Evolutionary conservation across 1,140 invertebrate genomes (phyloP).

Genomic region (Contarinia nasturtii): DNA sequence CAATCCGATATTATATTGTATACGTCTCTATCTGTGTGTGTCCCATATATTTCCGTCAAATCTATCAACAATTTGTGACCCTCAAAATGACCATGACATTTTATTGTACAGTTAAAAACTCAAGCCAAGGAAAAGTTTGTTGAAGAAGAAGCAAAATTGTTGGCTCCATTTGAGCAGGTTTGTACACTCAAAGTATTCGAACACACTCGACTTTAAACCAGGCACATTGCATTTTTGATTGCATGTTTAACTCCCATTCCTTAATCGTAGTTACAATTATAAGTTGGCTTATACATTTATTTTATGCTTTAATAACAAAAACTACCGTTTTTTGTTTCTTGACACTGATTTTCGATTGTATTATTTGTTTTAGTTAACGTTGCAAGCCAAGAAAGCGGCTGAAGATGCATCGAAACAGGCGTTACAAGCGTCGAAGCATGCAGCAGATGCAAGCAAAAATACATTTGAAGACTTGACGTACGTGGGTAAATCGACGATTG

Average conservation of each 20-base stretch:
- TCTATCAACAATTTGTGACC: slow-evolving; percentile 4
- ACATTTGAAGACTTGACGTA: slow-evolving; percentile 74
- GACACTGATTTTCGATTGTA: background rate
- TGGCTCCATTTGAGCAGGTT: slow-evolving; percentile 58
- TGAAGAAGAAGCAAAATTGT: slow-evolving; percentile 45
- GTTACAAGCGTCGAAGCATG: slow-evolving; percentile 68
- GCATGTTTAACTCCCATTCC: too few species aligned
- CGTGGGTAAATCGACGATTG: slow-evolving; percentile 67
- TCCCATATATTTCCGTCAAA: too few species aligned
- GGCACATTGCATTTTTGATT: too few species aligned
- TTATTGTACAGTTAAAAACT: slow-evolving; percentile 30
- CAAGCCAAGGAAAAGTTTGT: slow-evolving; percentile 47
- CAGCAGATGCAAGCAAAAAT: slow-evolving; percentile 69
- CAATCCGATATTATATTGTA: too few species aligned
- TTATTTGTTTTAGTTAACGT: slow-evolving; percentile 46
- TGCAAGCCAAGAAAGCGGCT: slow-evolving; percentile 73
- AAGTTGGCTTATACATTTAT: too few species aligned
- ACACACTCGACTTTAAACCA: too few species aligned
- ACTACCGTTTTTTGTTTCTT: too few species aligned
- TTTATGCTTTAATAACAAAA: too few species aligned
- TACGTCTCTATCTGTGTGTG: too few species aligned
- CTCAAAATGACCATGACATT: slow-evolving; percentile 3
- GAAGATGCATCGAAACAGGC: slow-evolving; percentile 73
- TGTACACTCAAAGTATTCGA: slow-evolving; percentile 8
- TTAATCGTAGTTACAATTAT: too few species aligned